Conservation (phyloP, 2,113 vertebrate species). For the Phylloscopus whistleri region DNA sequence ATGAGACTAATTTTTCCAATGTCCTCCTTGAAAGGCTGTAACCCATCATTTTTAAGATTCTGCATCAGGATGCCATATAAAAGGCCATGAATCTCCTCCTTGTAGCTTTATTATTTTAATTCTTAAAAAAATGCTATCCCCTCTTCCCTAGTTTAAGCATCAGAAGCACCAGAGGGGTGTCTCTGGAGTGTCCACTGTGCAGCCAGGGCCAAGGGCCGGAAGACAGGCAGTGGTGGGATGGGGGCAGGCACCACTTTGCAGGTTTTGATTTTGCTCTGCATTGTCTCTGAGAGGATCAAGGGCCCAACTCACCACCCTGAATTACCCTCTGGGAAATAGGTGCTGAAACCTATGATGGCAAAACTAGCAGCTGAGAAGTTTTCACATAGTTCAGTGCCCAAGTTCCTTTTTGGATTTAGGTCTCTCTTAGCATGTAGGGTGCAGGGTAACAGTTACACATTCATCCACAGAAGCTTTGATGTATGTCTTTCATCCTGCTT, state of each 20-base stretch:
- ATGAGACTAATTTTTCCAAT: not conserved
- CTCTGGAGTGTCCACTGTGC: not conserved
- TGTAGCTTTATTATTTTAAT: not conserved
- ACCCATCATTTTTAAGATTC: not conserved
- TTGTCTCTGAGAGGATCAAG: not conserved
- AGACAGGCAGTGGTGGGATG: not conserved
- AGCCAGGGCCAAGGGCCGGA: not conserved
- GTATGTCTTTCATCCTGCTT: not conserved
- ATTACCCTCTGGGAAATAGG: not conserved
- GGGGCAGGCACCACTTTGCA: accelerated
- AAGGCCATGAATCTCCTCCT: not conserved
- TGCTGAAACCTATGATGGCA: not conserved
- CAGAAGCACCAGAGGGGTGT: not conserved
- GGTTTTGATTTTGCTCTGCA: not conserved
- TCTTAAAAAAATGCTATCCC: not conserved
- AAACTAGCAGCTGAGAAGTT: not conserved
- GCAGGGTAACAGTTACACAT: not conserved
- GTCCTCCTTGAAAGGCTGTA: not conserved
- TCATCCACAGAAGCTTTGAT: slow-evolving; percentile 9
- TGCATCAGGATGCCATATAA: not conserved
- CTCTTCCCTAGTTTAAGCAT: not conserved
- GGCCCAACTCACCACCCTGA: not conserved
- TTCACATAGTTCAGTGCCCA: not conserved
- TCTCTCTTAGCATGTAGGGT: not conserved
- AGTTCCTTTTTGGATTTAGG: not conserved